Evolutionary conservation across 1,140 invertebrate genomes (phyloP).

Genomic region (Galleria mellonella): DNA sequence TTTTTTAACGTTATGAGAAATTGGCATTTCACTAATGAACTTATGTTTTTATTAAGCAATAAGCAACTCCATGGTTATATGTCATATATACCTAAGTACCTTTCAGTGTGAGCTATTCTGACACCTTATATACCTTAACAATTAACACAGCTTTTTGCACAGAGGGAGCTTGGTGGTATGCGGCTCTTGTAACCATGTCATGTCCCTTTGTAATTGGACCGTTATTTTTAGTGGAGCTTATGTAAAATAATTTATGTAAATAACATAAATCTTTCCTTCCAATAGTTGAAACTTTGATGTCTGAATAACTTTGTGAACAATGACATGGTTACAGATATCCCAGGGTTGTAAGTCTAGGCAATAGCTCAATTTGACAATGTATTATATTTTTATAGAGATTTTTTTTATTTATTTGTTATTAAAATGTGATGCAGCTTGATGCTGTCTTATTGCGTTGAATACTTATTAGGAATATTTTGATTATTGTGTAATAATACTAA

Average conservation of each 20-base stretch:
- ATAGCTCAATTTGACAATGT: conserved; percentile 65
- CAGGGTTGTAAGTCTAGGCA: conserved; percentile 67
- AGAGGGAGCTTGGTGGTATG: conserved; percentile 59
- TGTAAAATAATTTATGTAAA: conserved; percentile 39
- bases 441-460: conserved; percentile 53
- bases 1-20: no score
- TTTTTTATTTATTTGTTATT: conserved; percentile 53
- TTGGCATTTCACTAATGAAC: no score
- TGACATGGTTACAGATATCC: conserved; percentile 67
- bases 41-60: no score
- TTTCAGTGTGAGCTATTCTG: conserved; percentile 42
- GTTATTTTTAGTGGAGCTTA: conserved; percentile 18
- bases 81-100: neutral
- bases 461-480: conserved; percentile 41
- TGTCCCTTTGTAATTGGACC: conserved; percentile 14
- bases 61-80: neutral
- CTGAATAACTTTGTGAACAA: conserved; percentile 12
- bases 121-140: conserved; percentile 34
- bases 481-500: conserved; percentile 32
- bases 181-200: conserved; percentile 64
- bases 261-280: conserved; percentile 29
- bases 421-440: conserved; percentile 59
- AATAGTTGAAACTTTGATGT: conserved; percentile 13
- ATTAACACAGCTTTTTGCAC: conserved; percentile 52
- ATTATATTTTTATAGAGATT: conserved; percentile 50